phyloP scores from a whole-genome alignment of 1,140 invertebrate genomes.

The Oryctes rhinoceros region DNA sequence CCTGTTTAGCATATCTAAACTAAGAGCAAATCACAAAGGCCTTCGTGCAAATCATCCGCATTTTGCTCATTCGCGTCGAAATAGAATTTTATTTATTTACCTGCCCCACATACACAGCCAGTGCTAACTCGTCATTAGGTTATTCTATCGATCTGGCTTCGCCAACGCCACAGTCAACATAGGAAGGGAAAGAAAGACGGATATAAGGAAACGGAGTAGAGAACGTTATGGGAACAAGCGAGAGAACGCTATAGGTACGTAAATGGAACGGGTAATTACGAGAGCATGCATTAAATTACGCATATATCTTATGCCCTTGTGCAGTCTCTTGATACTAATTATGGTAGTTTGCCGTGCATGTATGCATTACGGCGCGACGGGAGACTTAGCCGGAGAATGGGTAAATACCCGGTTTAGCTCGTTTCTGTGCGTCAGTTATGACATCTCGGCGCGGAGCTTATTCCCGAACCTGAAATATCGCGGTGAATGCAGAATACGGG shows the following conservation, averaged over 20 bases:
- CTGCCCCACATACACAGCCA: too few relatives aligned
- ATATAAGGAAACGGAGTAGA: too few relatives aligned
- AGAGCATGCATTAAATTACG: conserved; percentile 35
- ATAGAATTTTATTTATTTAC: too few relatives aligned
- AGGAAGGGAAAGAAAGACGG: too few relatives aligned
- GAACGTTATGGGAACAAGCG: background rate
- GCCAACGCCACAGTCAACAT: too few relatives aligned
- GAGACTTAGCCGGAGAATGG: background rate
- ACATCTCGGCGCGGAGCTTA: background rate
- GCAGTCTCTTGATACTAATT: conserved; percentile 21
- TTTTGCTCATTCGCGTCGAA: too few relatives aligned
- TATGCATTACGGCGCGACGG: background rate
- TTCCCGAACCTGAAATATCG: background rate
- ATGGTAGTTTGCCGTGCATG: conserved; percentile 21
- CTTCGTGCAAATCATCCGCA: too few relatives aligned
- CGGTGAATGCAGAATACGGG: too few relatives aligned
- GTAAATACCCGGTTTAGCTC: conserved; percentile 14
- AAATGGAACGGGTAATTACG: conserved; percentile 12
- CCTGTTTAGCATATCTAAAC: too few relatives aligned
- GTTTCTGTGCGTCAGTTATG: conserved; percentile 14
- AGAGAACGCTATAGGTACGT: background rate
- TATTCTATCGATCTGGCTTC: too few relatives aligned
- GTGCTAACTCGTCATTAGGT: too few relatives aligned
- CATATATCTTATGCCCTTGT: conserved; percentile 28
- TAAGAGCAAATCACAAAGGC: too few relatives aligned